Evolutionary conservation across 2,113 vertebrate genomes (phyloP).

Genomic region (Ophthalmolycus amberensis): DNA sequence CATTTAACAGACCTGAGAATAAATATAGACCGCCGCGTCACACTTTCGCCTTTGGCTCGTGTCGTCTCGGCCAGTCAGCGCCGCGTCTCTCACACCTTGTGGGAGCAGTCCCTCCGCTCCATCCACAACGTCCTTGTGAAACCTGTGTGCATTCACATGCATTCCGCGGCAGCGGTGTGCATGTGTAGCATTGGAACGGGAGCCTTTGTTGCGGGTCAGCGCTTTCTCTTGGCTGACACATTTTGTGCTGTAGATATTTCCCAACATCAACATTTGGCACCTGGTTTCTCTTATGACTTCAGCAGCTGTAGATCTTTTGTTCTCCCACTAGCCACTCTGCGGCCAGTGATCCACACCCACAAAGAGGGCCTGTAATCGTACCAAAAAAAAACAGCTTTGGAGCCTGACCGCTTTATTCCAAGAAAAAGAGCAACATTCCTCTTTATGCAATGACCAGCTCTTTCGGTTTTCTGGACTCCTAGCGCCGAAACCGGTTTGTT

Average conservation of each 20-base stretch:
- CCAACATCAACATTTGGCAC: conserved; percentile 83
- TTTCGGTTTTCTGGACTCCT: conserved; percentile 53
- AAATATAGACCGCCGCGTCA: conserved; percentile 76
- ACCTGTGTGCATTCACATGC: conserved; percentile 35
- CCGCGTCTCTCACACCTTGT: conserved; percentile 47
- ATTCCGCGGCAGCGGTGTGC: conserved; percentile 31
- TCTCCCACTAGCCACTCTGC: conserved; percentile 77
- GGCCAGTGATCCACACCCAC: conserved; percentile 80
- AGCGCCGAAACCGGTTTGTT: conserved; percentile 63
- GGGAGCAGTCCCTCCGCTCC: conserved; percentile 50
- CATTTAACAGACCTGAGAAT: conserved; percentile 83
- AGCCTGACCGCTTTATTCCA: conserved; percentile 71
- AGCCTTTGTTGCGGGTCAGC: conserved; percentile 56
- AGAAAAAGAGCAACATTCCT: conserved; percentile 71
- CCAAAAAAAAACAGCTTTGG: conserved; percentile 44
- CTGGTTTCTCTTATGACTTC: conserved; percentile 83
- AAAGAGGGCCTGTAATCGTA: conserved; percentile 74
- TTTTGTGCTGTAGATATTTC: conserved; percentile 77
- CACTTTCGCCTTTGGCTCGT: conserved; percentile 42
- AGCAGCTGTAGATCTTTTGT: conserved; percentile 84
- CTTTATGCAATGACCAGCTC: conserved; percentile 77
- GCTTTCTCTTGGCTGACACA: conserved; percentile 63
- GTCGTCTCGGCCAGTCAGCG: conserved; percentile 58
- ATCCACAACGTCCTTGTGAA: conserved; percentile 58
- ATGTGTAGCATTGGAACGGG: conserved; percentile 47